phyloP scores from a whole-genome alignment of 1,140 invertebrate species.

The Mizuhopecten yessoensis region DNA sequence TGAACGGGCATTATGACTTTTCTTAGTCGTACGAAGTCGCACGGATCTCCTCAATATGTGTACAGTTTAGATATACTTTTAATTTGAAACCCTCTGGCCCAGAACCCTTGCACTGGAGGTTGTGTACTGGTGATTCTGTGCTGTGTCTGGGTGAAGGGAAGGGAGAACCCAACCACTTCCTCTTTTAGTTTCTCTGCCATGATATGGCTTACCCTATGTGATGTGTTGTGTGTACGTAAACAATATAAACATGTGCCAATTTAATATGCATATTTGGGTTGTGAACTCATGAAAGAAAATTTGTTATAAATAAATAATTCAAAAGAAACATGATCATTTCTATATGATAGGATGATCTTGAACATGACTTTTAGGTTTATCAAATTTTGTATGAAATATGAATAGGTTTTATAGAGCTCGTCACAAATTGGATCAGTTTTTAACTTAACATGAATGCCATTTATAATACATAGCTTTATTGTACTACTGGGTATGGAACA shows the following conservation, averaged over 20 bases:
- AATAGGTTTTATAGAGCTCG: background rate
- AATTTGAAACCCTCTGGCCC: background rate
- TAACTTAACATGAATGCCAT: background rate
- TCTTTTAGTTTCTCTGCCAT: background rate
- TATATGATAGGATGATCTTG: too few relatives aligned
- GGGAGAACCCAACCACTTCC: background rate
- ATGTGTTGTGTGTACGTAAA: background rate
- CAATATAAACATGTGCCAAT: slow-evolving; percentile 8
- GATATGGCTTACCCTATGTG: background rate
- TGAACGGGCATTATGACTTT: background rate
- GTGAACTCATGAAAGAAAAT: background rate
- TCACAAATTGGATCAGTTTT: background rate
- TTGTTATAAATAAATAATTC: background rate
- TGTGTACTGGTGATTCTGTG: background rate
- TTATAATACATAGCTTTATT: background rate
- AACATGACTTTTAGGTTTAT: background rate
- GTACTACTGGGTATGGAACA: background rate
- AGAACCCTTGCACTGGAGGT: background rate
- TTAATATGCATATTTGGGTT: slow-evolving; percentile 39
- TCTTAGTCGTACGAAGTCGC: background rate
- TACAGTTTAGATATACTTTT: background rate
- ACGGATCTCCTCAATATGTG: background rate
- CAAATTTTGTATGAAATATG: background rate
- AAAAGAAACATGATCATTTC: too few relatives aligned
- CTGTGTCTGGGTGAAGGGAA: background rate